These are phyloP conservation scores for Chromobotia macracanthus DNA, from an alignment of 2,797 vertebrate genomes.

Conservation along the genomic window DNA sequence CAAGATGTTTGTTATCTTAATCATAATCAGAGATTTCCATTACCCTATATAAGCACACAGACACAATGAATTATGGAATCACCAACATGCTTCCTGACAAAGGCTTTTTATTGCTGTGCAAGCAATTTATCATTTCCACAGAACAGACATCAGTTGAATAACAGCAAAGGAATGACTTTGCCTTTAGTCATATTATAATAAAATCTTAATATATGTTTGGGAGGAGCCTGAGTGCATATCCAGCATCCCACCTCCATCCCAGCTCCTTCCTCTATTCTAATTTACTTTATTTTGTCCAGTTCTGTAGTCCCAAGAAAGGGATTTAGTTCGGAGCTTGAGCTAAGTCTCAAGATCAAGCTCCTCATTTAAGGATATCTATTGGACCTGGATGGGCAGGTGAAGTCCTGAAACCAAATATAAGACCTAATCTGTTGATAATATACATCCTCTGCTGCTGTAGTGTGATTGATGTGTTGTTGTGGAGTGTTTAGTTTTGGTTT, in stretches of 20 bases:
- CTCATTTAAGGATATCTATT: not conserved
- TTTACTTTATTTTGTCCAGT: too few species aligned
- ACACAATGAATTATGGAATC: conserved; percentile 18
- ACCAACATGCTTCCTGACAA: not conserved
- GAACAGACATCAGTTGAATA: not conserved
- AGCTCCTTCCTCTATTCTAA: too few species aligned
- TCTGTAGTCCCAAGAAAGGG: too few species aligned
- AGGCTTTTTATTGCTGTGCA: not conserved
- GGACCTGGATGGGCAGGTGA: not conserved
- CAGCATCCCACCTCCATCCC: too few species aligned
- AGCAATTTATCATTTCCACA: not conserved
- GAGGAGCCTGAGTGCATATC: too few species aligned
- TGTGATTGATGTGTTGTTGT: not conserved
- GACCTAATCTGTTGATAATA: not conserved
- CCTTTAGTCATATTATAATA: too few species aligned
- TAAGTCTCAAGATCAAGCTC: not conserved
- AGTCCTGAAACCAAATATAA: conserved; percentile 4
- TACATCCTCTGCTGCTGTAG: not conserved
- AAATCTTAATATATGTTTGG: too few species aligned
- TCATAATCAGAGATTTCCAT: not conserved
- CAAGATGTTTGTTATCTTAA: conserved; percentile 13
- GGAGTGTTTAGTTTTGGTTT: conserved; percentile 4
- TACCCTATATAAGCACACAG: too few species aligned
- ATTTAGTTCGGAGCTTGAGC: not conserved
- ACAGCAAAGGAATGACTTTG: conserved; percentile 3